A percentile compares a stretch with the other conserved stretches of the same genome.
These are phyloP conservation scores for Dermolepida albohirtum DNA, from an alignment of 2,888 invertebrate species.

Conservation along the genomic window DNA sequence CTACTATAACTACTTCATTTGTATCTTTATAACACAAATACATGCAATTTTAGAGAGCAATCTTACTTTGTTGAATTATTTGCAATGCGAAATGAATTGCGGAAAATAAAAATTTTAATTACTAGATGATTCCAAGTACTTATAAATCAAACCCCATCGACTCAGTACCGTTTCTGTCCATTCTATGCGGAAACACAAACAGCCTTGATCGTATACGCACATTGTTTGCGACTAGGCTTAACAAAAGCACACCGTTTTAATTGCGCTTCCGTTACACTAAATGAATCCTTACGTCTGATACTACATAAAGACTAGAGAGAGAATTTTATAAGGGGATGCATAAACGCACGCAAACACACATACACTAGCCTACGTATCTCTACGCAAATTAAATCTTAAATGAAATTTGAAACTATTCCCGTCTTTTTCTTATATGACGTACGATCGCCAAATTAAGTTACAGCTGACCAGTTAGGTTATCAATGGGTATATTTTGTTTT, in stretches of 20 bases:
- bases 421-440: constrained; percentile 52
- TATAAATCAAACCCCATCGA: constrained; percentile 58
- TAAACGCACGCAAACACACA: constrained; percentile 8
- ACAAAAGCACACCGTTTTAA: constrained; percentile 62
- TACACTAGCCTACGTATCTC: constrained; percentile 54
- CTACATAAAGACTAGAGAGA: constrained; percentile 43
- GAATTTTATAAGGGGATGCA: constrained; percentile 60
- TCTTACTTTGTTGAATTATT: neutral
- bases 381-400: constrained; percentile 66
- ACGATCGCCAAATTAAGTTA: constrained; percentile 31
- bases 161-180: constrained; percentile 54
- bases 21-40: too few relatives aligned
- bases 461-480: constrained; percentile 18
- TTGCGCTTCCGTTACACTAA: constrained; percentile 52
- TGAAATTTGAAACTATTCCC: constrained; percentile 64
- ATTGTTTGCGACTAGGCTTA: constrained; percentile 63
- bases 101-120: constrained; percentile 62
- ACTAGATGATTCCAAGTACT: constrained; percentile 62
- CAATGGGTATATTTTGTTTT: constrained; percentile 20
- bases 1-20: too few relatives aligned
- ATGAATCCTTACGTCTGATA: constrained; percentile 31
- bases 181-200: constrained; percentile 57
- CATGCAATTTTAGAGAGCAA: too few relatives aligned
- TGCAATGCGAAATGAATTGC: constrained; percentile 31
- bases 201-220: constrained; percentile 56